These are phyloP conservation scores for Tachypleus tridentatus DNA, from an alignment of 1,140 invertebrate species.

Conservation along the genomic window DNA sequence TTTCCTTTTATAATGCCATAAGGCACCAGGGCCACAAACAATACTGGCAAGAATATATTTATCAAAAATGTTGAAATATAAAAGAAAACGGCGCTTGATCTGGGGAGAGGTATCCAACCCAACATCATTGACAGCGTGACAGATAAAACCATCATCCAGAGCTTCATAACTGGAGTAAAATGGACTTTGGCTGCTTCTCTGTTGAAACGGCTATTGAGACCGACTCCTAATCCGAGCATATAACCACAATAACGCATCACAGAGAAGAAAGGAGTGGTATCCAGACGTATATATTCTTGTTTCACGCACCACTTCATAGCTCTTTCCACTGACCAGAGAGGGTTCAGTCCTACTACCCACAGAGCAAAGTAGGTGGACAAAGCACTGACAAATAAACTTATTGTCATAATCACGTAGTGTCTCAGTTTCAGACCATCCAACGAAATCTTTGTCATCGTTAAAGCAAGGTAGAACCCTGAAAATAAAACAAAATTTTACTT, in stretches of 20 bases:
- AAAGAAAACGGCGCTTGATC: no score
- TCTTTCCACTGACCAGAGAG: slow-evolving; percentile 42
- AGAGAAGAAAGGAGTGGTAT: slow-evolving; percentile 45
- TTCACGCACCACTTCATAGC: slow-evolving; percentile 47
- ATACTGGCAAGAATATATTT: no score
- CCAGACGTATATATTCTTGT: slow-evolving; percentile 42
- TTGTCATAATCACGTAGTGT: slow-evolving; percentile 23
- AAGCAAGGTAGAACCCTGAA: slow-evolving; percentile 29
- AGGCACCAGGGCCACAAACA: no score
- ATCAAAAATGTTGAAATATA: no score
- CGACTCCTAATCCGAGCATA: slow-evolving; percentile 35
- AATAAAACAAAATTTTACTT: slow-evolving; percentile 7
- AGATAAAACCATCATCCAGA: no score
- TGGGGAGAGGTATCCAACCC: no score
- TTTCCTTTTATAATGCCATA: no score
- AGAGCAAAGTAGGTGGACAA: slow-evolving; percentile 31
- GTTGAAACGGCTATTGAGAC: slow-evolving; percentile 23
- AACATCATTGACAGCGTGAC: no score
- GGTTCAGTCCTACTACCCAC: slow-evolving; percentile 35
- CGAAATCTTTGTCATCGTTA: slow-evolving; percentile 25
- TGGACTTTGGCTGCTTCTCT: slow-evolving; percentile 6
- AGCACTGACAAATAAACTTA: slow-evolving; percentile 24
- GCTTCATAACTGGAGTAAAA: slow-evolving; percentile 15
- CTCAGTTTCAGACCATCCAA: slow-evolving; percentile 19
- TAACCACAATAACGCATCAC: slow-evolving; percentile 38